Conservation (phyloP, 2,888 invertebrate species). For the Phaonia tiefii region DNA sequence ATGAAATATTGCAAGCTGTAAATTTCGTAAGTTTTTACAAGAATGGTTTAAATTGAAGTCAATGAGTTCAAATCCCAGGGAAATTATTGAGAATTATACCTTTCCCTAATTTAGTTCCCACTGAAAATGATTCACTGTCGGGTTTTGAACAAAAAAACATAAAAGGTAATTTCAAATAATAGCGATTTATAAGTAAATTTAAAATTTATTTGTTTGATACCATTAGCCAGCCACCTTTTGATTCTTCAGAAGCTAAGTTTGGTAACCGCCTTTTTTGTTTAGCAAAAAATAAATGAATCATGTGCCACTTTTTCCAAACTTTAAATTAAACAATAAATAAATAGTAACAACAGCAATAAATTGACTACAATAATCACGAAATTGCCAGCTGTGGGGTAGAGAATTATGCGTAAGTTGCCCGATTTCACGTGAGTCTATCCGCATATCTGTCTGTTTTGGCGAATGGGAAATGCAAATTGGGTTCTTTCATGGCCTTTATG, state of each 20-base stretch:
- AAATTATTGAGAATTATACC: not conserved
- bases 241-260: no score
- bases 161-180: no score
- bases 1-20: slow-evolving; percentile 62
- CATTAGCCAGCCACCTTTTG: not conserved
- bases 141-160: no score
- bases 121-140: no score
- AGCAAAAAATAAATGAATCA: not conserved
- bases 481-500: slow-evolving; percentile 4
- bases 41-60: no score
- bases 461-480: slow-evolving; percentile 7
- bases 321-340: slow-evolving; percentile 10
- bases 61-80: no score
- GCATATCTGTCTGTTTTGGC: not conserved
- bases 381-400: slow-evolving; percentile 1
- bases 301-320: slow-evolving; percentile 21
- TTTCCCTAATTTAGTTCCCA: not conserved
- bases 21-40: no score
- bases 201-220: no score
- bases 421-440: not conserved
- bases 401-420: slow-evolving; percentile 25
- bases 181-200: no score
- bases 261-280: no score
- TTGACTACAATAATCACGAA: not conserved
- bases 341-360: not conserved